Evolutionary conservation across 2,113 vertebrate species (phyloP).

Genomic region (Dipodomys ordii): DNA sequence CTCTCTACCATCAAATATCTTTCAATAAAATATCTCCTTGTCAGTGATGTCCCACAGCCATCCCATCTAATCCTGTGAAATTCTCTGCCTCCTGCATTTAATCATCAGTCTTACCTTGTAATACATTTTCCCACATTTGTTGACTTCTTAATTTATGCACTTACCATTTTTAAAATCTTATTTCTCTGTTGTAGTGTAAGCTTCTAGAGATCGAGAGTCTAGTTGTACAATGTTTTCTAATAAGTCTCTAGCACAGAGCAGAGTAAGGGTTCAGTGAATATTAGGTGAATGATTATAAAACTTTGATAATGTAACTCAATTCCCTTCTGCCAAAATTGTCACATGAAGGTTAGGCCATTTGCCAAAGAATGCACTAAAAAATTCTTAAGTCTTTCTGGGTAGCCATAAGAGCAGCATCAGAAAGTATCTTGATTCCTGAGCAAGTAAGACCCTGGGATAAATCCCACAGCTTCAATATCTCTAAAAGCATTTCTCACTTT

Average conservation of each 20-base stretch:
- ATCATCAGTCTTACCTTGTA: neutral
- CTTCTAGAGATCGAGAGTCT: neutral
- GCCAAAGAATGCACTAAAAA: neutral
- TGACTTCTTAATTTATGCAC: neutral
- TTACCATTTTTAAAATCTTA: neutral
- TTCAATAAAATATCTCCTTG: neutral
- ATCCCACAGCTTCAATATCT: neutral
- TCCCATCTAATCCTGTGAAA: neutral
- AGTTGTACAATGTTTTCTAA: neutral
- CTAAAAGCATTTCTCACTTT: neutral
- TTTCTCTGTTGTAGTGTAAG: neutral
- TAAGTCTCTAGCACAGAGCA: neutral
- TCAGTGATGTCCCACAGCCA: neutral
- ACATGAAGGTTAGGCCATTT: neutral
- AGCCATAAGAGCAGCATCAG: neutral
- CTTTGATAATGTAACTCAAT: neutral
- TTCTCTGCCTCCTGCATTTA: neutral
- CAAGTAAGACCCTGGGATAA: slow-evolving; percentile 12
- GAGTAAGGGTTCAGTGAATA: neutral
- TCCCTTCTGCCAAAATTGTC: neutral
- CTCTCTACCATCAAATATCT: neutral
- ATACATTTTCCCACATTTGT: neutral
- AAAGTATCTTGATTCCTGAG: slow-evolving; percentile 1
- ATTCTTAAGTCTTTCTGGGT: neutral
- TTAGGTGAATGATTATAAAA: neutral